phyloP scores from a whole-genome alignment of 2,888 invertebrate species.

The Phortica okadai region DNA sequence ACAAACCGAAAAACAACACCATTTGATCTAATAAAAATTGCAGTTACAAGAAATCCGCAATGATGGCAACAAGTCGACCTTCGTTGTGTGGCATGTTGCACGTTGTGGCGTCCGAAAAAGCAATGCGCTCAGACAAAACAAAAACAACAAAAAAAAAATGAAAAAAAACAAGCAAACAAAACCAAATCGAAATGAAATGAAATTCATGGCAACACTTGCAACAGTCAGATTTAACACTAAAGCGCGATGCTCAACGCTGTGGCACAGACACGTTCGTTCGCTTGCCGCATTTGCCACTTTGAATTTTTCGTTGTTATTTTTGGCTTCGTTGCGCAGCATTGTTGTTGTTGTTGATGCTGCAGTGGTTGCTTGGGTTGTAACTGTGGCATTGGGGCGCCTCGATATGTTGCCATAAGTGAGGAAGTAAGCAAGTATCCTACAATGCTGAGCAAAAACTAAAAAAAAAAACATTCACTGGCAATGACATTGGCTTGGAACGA shows the following conservation, averaged over 20 bases:
- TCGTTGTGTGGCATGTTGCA: background rate
- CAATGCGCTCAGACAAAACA: background rate
- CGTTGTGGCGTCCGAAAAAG: background rate
- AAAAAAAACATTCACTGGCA: constrained; percentile 48
- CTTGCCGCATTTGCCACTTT: background rate
- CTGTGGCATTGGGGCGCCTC: constrained; percentile 62
- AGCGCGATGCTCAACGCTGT: background rate
- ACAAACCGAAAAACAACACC: no score
- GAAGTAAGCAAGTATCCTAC: constrained; percentile 52
- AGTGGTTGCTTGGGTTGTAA: constrained; percentile 44
- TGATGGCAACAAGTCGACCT: no score
- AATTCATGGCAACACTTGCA: background rate
- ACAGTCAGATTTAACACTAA: background rate
- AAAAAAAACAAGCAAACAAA: background rate
- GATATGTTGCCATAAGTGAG: constrained; percentile 20
- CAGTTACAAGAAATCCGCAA: no score
- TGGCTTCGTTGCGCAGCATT: background rate
- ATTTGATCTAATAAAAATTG: no score
- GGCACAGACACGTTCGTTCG: background rate
- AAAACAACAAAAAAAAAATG: background rate
- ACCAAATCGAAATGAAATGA: background rate
- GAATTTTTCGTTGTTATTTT: constrained; percentile 15
- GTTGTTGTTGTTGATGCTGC: background rate
- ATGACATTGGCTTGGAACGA: constrained; percentile 57
- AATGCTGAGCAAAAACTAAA: constrained; percentile 1